Base-by-base conservation (phyloP, 2,888 invertebrate species). In the Mesorhabditis belari region DNA sequence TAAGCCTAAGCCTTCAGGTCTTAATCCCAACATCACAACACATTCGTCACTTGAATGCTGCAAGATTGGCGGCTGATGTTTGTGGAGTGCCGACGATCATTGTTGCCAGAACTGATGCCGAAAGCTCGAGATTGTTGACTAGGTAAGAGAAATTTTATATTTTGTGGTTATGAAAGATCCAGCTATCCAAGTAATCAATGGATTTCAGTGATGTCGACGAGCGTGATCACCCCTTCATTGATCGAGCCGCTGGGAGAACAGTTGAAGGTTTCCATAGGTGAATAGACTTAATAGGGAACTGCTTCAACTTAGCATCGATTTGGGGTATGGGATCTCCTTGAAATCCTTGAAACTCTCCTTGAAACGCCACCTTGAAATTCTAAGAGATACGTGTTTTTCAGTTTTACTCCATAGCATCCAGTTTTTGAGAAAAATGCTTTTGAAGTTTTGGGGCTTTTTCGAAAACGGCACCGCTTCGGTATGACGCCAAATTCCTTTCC, bases 1-100 rank as follows among this genome's bases (percentile, higher is more conserved):
- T 9, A n/a, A 51, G 35, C 44, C n/a, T 35, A 3, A 52, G 6
- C 21, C 26, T 19, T 35, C 49, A 67, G 71, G 80, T 82, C 3
- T 69, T 82, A 29, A 81, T 82, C 27, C 82, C 82, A 17, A 82
- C 79, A 4, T 70, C 70, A 5, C 77, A 81, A 60, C 80, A 81
- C 63, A 77, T 81, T 55, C 77, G 81, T n/a, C 82, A 82, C 65
- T 70, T 82, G 58, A 80, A 81, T 52, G 81, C 82, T 2, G 80
- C 82, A n/a, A 77, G 82, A 56, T 67, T 82, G 23, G 82, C 82
- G 5, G 82, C 82, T 27, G 82, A 82, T 66, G 80, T 81, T 6
- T 75, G 75, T 57, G 81, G 80, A 5, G 79, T 77, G 0, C 81
- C 82, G 6, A 81, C 81, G 5, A 76, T 82, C 55, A 71, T 82